phyloP scores from a whole-genome alignment of 2,797 vertebrate genomes.

The Podargus strigoides region DNA sequence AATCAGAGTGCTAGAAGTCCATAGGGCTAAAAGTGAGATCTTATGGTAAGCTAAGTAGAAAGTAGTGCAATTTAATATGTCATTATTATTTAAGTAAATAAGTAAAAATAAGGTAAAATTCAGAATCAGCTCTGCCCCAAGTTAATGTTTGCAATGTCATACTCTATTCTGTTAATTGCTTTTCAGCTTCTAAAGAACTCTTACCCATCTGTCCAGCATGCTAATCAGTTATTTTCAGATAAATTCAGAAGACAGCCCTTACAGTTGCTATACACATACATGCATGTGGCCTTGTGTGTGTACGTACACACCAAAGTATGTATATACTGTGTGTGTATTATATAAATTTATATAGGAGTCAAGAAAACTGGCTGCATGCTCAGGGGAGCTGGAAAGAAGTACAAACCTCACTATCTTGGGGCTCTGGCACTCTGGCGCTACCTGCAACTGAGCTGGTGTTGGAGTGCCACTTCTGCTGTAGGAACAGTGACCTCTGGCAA shows the following conservation, averaged over 20 bases:
- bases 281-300: too few species aligned
- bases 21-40: not conserved
- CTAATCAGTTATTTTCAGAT: not conserved
- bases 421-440: fast-evolving
- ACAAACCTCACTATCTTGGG: fast-evolving
- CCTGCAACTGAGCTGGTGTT: not conserved
- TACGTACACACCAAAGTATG: fast-evolving
- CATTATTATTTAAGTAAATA: not conserved
- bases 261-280: not conserved
- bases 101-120: not conserved
- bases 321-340: not conserved
- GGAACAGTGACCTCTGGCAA: not conserved
- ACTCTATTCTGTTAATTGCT: not conserved
- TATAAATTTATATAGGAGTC: not conserved
- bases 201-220: not conserved
- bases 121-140: not conserved
- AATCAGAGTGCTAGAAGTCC: not conserved
- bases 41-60: not conserved
- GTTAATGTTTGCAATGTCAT: not conserved
- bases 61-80: not conserved
- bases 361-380: not conserved
- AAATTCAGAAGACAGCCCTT: not conserved
- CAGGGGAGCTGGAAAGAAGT: not conserved
- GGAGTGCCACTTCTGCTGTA: not conserved
- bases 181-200: not conserved